Evolutionary conservation across 1,140 invertebrate species (phyloP), one percentile per base, ranked within the genome.

Genomic region (Bradysia coprophila): DNA sequence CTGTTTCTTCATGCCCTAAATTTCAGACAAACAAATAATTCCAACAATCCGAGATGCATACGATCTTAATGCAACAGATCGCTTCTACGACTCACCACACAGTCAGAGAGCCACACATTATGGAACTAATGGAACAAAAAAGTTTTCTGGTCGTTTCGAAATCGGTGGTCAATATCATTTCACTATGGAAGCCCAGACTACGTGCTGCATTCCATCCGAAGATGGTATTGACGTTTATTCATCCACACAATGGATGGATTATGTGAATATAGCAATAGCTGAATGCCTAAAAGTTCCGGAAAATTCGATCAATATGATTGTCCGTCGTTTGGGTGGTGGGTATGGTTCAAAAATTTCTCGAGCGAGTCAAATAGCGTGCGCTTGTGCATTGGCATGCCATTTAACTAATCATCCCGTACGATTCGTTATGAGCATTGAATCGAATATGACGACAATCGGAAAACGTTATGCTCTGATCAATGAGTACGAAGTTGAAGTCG

Each of bases 321-420:
- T 79, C 0, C 66, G 71, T 40, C 64, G 81, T 33, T 41, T 84
- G 0, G 82, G 82, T 0, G 82, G 82, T 20, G 76, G 62, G 2
- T 87, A 81, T 43, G 82, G 79, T 8, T 64, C 68, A 23, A 79
- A 84, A 56, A 69, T 75, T 28, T 67, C 69, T 3, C 64, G 78
- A 4, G 57, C 64, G 9, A 57, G 58, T 2, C 56, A 67, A 31
- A 56, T 70, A 4, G 63, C 73, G 0, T 67, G 68, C 11, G 72
- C 73, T 1, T 73, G 72, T 42, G 73, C 78, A 0, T 48, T 83
- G 2, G 77, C 69, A 2, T 71, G 73, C 8, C 52, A 68, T 42
- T 68, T 69, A 20, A 53, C 77, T 20, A 67, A 74, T 50, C 54
- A 63, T 22, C 76, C 79, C 0, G 71, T 75, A 15, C 56, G 78